Base-by-base conservation (phyloP, 1,140 invertebrate species). In the Pogonus chalceus region DNA sequence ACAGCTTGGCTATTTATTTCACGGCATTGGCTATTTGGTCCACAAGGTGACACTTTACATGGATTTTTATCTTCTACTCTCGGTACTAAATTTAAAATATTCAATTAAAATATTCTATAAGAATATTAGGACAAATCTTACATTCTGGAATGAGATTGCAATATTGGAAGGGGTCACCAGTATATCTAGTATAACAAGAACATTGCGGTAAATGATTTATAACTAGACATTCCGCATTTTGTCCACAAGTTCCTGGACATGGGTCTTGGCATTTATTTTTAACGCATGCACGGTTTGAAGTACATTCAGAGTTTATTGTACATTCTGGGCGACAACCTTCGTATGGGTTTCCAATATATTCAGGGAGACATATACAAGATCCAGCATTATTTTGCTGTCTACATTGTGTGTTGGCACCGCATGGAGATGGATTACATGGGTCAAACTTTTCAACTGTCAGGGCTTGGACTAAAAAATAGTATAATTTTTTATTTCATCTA, bases 191-290 rank as follows among this genome's bases (percentile, higher is more conserved):
- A 26, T 78, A 71, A 62, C 85, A 88, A 58, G 78, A 84, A 65
- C 88, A 91, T 55, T 85, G 82, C 1, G 88, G 85, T 65, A 85
- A 83, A 62, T 92, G 89, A 56, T 88, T 90, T 14, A 90, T 79
- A 7, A 90, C 87, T 62, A 85, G 79, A 59, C 89, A 92, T 31
- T 83, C 76, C 0, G 89, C 88, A 60, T 90, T 84, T 21, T 80
- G 64, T 20, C 87, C 89, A 67, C 89, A 92, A 14, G 83, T 81
- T 50, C 86, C 85, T 3, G 81, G 79, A 68, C 88, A 92, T 1
- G 89, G 88, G 67, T 92, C 84, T n/a, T 79, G 69, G 62, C 90
- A 93, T 66, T 84, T 87, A 62, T 90, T 85, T 56, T 83, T 81
- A 24, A 88, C 77, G 65, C 90, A 92, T 1, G 88, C 87, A 61